Percentiles rank a stretch among this genome's conserved stretches.
These are phyloP conservation scores for Magallana nippona DNA, from an alignment of 2,888 invertebrate species.

Conservation along the genomic window DNA sequence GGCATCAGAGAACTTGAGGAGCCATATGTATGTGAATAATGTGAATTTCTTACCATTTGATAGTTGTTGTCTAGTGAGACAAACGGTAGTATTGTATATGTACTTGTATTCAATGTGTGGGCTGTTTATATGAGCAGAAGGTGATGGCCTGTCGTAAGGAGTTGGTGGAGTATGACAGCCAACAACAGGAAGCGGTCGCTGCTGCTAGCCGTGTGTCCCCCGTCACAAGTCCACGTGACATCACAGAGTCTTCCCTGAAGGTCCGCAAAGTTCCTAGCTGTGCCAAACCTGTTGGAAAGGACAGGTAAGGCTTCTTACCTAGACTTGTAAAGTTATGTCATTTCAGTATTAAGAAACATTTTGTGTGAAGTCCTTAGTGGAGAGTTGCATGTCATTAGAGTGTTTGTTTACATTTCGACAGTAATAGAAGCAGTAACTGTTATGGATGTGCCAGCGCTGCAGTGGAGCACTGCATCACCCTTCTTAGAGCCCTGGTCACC, in stretches of 20 bases:
- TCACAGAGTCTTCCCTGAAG: constrained; percentile 47
- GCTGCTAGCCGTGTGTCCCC: constrained; percentile 56
- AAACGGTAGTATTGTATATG: too few relatives aligned
- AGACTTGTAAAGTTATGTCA: not conserved
- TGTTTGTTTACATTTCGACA: constrained; percentile 45
- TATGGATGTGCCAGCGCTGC: constrained; percentile 88
- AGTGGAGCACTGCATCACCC: constrained; percentile 94
- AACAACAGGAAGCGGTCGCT: constrained; percentile 78
- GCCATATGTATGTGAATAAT: too few relatives aligned
- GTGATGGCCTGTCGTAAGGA: constrained; percentile 95
- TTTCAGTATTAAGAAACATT: not conserved
- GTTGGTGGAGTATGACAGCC: constrained; percentile 92
- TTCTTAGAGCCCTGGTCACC: constrained; percentile 92
- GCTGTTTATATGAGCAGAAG: constrained; percentile 82
- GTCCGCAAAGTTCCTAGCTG: constrained; percentile 49
- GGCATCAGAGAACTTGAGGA: not conserved
- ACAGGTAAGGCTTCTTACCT: constrained; percentile 44
- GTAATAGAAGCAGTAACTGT: constrained; percentile 76
- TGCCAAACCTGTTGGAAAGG: constrained; percentile 45
- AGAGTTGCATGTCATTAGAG: too few relatives aligned
- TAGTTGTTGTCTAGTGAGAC: too few relatives aligned
- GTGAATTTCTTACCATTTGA: too few relatives aligned
- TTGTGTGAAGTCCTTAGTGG: too few relatives aligned
- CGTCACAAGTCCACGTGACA: constrained; percentile 62
- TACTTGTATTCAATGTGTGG: too few relatives aligned